Evolutionary conservation across 2,888 invertebrate genomes (phyloP), one percentile per base, ranked within the genome.

Genomic region (Amaurobius ferox): DNA sequence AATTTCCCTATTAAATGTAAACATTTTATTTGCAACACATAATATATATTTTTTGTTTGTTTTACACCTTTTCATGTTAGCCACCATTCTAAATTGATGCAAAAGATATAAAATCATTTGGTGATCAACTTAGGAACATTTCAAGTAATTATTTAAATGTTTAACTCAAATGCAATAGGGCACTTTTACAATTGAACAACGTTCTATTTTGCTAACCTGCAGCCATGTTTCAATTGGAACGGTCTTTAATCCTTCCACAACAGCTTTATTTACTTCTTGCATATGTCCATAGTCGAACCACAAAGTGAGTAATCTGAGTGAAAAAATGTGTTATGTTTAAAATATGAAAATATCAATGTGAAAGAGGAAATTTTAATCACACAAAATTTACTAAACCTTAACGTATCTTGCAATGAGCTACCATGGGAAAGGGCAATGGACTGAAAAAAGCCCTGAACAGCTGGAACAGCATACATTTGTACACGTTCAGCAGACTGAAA

Each of bases 201-300:
- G n/a, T n/a, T n/a, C n/a, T n/a, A n/a, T n/a, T n/a, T n/a, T n/a
- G n/a, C n/a, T n/a, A 88, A 93, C 93, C 93, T 99, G 99, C 11
- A 99, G 93, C 99, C 99, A 99, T 1, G 98, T 99, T 90, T 98
- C 98, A 87, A 99, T 97, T 90, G 98, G 97, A 55, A 99, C 98
- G 0, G 96, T 94, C 89, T 96, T 94, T 89, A 99, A 95, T 0
- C 98, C 98, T 89, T 97, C 98, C 0, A 95, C 94, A 48, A 99
- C 94, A 0, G 98, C 97, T 88, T 98, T 97, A 90, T 97, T 96
- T 0, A 99, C 98, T 89, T 97, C 96, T 0, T 95, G 94, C 92
- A 96, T 95, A 88, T 98, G 97, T 0, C 98, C 99, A 90, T 98
- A 98, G 91, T 99, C 99, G 91, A 99, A 99, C 98, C 99, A 99